These are phyloP conservation scores for Odontocolon sp. DNA, from an alignment of 2,888 invertebrate genomes.

Conservation along the genomic window DNA sequence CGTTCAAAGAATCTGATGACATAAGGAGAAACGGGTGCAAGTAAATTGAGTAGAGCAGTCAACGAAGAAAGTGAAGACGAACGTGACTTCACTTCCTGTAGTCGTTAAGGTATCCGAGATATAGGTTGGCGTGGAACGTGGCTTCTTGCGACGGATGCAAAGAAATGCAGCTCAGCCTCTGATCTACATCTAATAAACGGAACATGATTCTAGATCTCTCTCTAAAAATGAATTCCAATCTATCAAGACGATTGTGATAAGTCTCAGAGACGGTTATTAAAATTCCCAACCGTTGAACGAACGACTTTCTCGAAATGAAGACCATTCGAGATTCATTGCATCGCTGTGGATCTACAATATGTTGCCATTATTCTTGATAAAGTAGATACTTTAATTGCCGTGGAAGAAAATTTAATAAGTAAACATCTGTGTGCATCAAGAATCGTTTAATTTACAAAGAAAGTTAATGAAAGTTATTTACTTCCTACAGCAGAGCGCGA, in stretches of 20 bases:
- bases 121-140: background rate
- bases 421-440: too few relatives aligned
- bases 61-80: conserved; percentile 25
- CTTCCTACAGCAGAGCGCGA: too few relatives aligned
- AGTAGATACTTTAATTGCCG: too few relatives aligned
- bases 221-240: background rate
- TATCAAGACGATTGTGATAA: background rate
- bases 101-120: background rate
- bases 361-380: too few relatives aligned
- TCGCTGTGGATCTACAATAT: too few relatives aligned
- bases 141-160: background rate
- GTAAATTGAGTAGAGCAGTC: conserved; percentile 12
- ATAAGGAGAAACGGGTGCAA: background rate
- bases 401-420: too few relatives aligned
- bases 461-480: too few relatives aligned
- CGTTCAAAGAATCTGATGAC: background rate
- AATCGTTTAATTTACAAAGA: too few relatives aligned
- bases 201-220: background rate
- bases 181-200: background rate
- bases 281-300: background rate
- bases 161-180: background rate
- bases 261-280: background rate
- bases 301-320: background rate
- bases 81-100: conserved; percentile 32
- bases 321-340: too few relatives aligned